Base-by-base conservation (phyloP, 1,140 invertebrate genomes). In the Pseudomyrmex concolor region DNA sequence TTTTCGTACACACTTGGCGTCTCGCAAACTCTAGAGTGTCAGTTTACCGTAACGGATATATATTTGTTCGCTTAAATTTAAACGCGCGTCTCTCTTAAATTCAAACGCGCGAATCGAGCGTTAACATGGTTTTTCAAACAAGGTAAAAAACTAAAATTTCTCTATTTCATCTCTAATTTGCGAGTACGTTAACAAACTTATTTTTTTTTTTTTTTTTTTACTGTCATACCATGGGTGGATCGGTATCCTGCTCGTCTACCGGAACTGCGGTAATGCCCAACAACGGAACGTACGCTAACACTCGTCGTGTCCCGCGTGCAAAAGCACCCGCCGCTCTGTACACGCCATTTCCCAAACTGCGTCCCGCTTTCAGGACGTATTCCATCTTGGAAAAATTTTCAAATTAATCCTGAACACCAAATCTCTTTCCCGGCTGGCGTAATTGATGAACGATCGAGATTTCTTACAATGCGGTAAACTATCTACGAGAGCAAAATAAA, bases 291-390 rank as follows among this genome's bases (percentile, higher is more conserved):
- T 90, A 89, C 22, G 93, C 87, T 63, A 94, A 85, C 89, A 94
- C 87, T 77, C 89, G 87, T 9, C 93, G 90, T 9, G 92, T 89
- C 54, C 93, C 94, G 3, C 92, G 90, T 34, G 90, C 89, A 45
- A 94, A 87, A 19, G 91, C 87, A 77, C 93, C 89, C n/a, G 91
- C 92, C 43, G 90, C 91, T 50, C 92, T 88, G 87, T 85, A 94
- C 55, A 94, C 86, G 66, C 93, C 93, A 78, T 84, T 90, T 76
- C 91, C 77, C 74, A 94, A 81, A 70, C 89, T 91, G 87, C 93
- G 92, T 64, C 93, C 92, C 83, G 91, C 92, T 86, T 91, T 93
- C 84, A 91, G 85, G 83, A 93, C 86, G 25, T 93, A 92, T 84
- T 94, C 94, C 94, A 94, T 94, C 64, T 83, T 68, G 13, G 17